Evolutionary conservation across 2,113 vertebrate genomes (phyloP).

Genomic region (Indicator maculatus): DNA sequence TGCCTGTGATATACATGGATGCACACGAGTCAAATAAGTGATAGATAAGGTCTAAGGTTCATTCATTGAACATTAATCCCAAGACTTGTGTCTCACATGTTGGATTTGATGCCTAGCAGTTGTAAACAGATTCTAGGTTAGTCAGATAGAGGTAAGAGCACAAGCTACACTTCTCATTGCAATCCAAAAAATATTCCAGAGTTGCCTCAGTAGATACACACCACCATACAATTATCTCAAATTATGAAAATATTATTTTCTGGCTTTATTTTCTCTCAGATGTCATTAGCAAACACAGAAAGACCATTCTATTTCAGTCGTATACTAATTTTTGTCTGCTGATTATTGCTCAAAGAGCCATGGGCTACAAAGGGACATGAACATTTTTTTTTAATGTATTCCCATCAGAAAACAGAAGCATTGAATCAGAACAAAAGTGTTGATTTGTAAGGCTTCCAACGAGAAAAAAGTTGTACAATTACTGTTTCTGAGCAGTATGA

Average conservation of each 20-base stretch:
- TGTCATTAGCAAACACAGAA: constrained; percentile 8
- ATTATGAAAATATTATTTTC: not conserved
- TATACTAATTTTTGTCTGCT: constrained; percentile 15
- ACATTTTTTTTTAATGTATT: not conserved
- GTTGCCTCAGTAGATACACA: not conserved
- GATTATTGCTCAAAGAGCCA: not conserved
- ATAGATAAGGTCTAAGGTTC: constrained; percentile 75
- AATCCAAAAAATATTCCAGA: not conserved
- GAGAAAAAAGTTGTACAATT: not conserved
- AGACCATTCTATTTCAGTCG: not conserved
- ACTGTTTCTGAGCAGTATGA: not conserved
- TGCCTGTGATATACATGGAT: constrained; percentile 67
- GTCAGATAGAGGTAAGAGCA: constrained; percentile 25
- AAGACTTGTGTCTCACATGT: constrained; percentile 49
- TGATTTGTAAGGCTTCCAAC: constrained; percentile 36
- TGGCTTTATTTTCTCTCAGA: not conserved
- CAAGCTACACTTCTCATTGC: not conserved
- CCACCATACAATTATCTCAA: not conserved
- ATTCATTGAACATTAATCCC: constrained; percentile 68
- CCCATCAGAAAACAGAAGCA: not conserved
- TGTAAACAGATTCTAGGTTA: constrained; percentile 56
- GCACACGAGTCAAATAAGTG: constrained; percentile 75
- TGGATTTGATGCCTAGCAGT: constrained; percentile 43
- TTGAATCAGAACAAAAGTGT: constrained; percentile 14
- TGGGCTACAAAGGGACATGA: not conserved